Base-by-base conservation (phyloP, 2,113 vertebrate genomes). In the Sebastes schlegelii region DNA sequence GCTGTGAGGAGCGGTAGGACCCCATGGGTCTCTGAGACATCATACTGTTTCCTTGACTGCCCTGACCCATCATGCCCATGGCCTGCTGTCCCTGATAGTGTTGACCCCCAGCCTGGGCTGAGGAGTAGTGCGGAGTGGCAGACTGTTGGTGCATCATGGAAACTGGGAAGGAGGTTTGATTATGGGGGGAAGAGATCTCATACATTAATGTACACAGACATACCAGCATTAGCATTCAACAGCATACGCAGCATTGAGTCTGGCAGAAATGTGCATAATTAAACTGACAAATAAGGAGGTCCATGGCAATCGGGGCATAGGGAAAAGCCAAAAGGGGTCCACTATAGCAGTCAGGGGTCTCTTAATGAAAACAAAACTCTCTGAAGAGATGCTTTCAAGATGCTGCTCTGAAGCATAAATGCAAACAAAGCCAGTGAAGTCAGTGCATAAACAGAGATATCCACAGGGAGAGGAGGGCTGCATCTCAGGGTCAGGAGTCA, bases 121-220 rank as follows among this genome's bases (percentile, higher is more conserved):
- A 96, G 83, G 94, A 96, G 94, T 97, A 98, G 92, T 98, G 98
- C 2, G 97, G 95, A 0, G 96, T 95, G 73, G 97, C 96, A 10
- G 97, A 96, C 94, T 98, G 98, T 93, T 98, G 98, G 90, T 99
- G 98, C 96, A 98, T 98, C 97, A 99, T 97, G 90, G 98, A 95
- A 69, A 98, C 97, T 99, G 57, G 16, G 78, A 72, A 69, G 85
- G 73, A 88, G 84, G 87, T 75, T 57, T 74, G 43, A 86, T 93
- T 80, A 70, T 84, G 73, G 63, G 51, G 52, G 42, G 40, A 54
- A 86, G 77, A 90, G 40, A 93, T 80, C 83, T 90, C 60, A 78
- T 16, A 84, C 66, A 69, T 91, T 90, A 91, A 79, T 73, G 77
- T 49, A 82, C 42, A 81, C 17, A 60, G 48, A 79, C n/a, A 79